Conservation (phyloP, 2,888 invertebrate genomes). For the Cephus rjabovi region DNA sequence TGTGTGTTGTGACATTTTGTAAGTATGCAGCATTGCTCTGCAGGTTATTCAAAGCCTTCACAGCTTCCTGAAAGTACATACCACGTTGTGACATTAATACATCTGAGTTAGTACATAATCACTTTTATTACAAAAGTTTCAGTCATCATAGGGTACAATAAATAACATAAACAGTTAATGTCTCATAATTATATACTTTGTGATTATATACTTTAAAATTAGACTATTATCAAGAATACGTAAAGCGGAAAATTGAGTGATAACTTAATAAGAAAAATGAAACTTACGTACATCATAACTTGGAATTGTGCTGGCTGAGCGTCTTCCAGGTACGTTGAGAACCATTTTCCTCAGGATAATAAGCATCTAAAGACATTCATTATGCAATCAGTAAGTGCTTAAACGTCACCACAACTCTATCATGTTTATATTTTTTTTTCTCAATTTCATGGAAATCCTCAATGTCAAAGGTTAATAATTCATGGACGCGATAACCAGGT, state of each 20-base stretch:
- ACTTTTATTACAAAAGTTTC: neutral
- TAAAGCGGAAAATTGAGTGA: neutral
- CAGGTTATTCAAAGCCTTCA: slow-evolving; percentile 75
- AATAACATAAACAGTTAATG: neutral
- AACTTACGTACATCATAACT: slow-evolving; percentile 49
- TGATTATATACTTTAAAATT: neutral
- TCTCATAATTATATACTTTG: neutral
- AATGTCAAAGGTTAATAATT: slow-evolving; percentile 1
- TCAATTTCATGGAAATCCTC: neutral
- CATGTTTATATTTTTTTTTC: neutral
- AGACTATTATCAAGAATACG: neutral
- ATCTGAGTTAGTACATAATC: neutral
- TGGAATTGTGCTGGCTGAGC: slow-evolving; percentile 7
- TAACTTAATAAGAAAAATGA: neutral
- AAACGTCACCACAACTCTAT: slow-evolving; percentile 7
- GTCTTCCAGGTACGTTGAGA: slow-evolving; percentile 29
- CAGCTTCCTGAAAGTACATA: slow-evolving; percentile 72
- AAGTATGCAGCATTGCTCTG: slow-evolving; percentile 79
- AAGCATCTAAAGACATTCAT: slow-evolving; percentile 38
- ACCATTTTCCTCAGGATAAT: slow-evolving; percentile 38
- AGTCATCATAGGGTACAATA: neutral
- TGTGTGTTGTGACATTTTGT: slow-evolving; percentile 62
- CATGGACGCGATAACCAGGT: neutral
- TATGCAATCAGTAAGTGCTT: slow-evolving; percentile 18
- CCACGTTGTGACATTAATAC: neutral